Percentiles rank a stretch among this genome's conserved stretches.
Evolutionary conservation across 2,888 invertebrate genomes (phyloP).

Genomic region (Mellilla xanthometata): DNA sequence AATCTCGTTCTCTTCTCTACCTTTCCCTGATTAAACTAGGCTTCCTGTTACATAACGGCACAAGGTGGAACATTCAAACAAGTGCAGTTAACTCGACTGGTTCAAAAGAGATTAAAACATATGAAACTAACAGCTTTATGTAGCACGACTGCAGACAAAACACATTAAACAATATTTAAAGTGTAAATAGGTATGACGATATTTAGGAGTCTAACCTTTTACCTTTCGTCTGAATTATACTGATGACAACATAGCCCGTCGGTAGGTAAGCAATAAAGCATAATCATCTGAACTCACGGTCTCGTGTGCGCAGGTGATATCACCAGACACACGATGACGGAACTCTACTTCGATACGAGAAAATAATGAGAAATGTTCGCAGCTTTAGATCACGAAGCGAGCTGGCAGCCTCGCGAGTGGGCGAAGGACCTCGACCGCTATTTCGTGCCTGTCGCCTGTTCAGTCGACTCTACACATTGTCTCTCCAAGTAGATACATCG

Average conservation of each 20-base stretch:
- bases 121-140: too few species aligned
- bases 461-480: slow-evolving; percentile 14
- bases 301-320: slow-evolving; percentile 53
- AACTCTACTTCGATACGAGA: slow-evolving; percentile 46
- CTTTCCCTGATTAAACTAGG: slow-evolving; percentile 9
- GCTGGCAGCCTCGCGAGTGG: slow-evolving; percentile 46
- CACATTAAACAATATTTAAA: too few species aligned
- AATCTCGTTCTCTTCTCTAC: slow-evolving; percentile 7
- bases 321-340: slow-evolving; percentile 51
- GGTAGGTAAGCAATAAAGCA: slow-evolving; percentile 27
- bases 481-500: neutral
- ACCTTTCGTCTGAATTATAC: slow-evolving; percentile 5
- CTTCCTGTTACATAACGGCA: slow-evolving; percentile 17
- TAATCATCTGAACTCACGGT: slow-evolving; percentile 38
- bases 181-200: too few species aligned
- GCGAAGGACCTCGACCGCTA: slow-evolving; percentile 71
- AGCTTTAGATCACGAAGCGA: slow-evolving; percentile 24
- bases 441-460: slow-evolving; percentile 53
- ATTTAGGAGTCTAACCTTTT: too few species aligned
- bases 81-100: too few species aligned
- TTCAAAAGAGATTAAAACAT: too few species aligned
- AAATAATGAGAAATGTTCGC: slow-evolving; percentile 41
- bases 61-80: slow-evolving; percentile 1
- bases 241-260: slow-evolving; percentile 7
- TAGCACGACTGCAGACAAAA: too few species aligned